A percentile compares a stretch with the other conserved stretches of the same genome.
phyloP scores from a whole-genome alignment of 1,140 invertebrate species.

The Anastatus disparis region DNA sequence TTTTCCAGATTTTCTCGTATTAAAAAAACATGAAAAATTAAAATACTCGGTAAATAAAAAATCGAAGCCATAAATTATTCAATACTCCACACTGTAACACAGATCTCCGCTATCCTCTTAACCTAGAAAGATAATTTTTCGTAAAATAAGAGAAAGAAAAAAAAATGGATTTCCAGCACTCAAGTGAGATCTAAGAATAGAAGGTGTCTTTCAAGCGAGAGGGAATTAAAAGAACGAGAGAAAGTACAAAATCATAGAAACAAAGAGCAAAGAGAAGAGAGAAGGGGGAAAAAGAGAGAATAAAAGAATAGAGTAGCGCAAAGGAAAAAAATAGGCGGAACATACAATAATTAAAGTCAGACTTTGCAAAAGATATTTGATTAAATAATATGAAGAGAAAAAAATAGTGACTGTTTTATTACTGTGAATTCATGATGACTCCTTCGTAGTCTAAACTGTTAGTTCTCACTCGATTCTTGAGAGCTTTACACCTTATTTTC shows the following conservation, averaged over 20 bases:
- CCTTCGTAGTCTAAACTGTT: not conserved
- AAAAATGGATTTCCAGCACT: not conserved
- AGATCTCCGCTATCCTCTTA: too few species aligned
- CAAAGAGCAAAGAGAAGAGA: slow-evolving; percentile 2
- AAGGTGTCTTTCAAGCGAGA: slow-evolving; percentile 7
- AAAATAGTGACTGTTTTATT: not conserved
- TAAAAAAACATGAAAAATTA: too few species aligned
- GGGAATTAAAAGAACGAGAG: slow-evolving; percentile 21
- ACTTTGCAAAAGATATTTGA: not conserved
- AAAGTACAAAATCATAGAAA: slow-evolving; percentile 32
- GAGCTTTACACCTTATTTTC: not conserved
- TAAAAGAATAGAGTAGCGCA: not conserved
- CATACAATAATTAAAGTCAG: too few species aligned
- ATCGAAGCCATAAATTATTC: too few species aligned
- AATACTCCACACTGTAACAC: too few species aligned
- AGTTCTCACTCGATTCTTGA: not conserved
- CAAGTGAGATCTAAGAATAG: not conserved
- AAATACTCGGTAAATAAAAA: too few species aligned
- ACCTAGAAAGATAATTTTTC: slow-evolving; percentile 16
- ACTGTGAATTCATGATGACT: slow-evolving; percentile 25
- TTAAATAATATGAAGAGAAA: not conserved
- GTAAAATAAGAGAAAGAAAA: not conserved
- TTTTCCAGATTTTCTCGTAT: too few species aligned
- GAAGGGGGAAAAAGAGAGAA: not conserved
- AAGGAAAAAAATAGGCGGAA: too few species aligned